These are phyloP conservation scores for Melieria picta DNA, from an alignment of 2,888 invertebrate genomes.

Conservation along the genomic window DNA sequence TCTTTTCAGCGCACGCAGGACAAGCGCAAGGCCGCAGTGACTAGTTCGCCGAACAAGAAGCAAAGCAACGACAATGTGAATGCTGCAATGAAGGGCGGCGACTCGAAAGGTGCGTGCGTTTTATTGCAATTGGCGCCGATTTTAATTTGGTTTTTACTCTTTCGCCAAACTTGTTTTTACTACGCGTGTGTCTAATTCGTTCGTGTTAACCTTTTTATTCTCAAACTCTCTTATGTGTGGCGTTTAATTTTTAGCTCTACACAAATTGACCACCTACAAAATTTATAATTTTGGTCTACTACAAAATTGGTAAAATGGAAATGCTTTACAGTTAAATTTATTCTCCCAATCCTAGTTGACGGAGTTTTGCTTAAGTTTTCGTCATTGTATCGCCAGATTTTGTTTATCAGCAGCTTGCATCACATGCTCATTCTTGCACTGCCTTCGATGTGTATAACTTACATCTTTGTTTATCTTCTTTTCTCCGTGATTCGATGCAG, in stretches of 20 bases:
- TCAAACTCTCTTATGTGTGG: conserved; percentile 7
- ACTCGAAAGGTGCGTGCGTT: conserved; percentile 52
- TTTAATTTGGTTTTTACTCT: background rate
- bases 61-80: conserved; percentile 44
- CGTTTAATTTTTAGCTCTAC: conserved; percentile 20
- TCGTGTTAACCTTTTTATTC: too few relatives aligned
- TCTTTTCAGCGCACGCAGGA: conserved; percentile 43
- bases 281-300: conserved; percentile 16
- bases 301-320: background rate
- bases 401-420: too few relatives aligned
- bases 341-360: too few relatives aligned
- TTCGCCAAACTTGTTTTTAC: too few relatives aligned
- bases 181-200: too few relatives aligned
- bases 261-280: background rate
- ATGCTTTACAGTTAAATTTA: too few relatives aligned
- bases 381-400: too few relatives aligned
- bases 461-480: conserved; percentile 39
- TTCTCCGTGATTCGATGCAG: conserved; percentile 44
- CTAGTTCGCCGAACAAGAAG: conserved; percentile 41
- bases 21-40: conserved; percentile 41
- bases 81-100: conserved; percentile 47
- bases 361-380: too few relatives aligned
- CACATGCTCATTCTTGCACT: conserved; percentile 1
- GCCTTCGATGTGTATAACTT: conserved; percentile 38
- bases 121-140: background rate